Conservation (phyloP, 1,140 invertebrate species). For the Leptinotarsa defecta region DNA sequence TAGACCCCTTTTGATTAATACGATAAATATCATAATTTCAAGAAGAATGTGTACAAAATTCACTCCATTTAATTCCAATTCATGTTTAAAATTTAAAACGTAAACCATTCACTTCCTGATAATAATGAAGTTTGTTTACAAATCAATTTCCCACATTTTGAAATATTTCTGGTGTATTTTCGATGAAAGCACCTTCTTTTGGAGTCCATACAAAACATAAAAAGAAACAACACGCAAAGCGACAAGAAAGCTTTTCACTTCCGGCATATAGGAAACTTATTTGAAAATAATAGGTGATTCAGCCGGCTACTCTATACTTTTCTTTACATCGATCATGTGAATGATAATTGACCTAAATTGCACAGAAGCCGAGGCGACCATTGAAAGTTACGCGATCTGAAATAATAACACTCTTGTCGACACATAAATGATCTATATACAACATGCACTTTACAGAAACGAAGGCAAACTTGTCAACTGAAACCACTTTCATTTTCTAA, state of each 20-base stretch:
- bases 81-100: too few species aligned
- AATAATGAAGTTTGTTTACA: too few species aligned
- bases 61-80: too few species aligned
- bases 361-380: neutral
- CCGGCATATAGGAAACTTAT: neutral
- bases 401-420: conserved; percentile 8
- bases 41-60: too few species aligned
- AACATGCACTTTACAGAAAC: conserved; percentile 12
- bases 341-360: conserved; percentile 17
- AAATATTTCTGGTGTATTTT: too few species aligned
- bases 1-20: too few species aligned
- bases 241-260: neutral
- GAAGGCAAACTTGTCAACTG: conserved; percentile 31
- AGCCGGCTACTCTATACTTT: neutral
- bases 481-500: conserved; percentile 34
- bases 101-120: too few species aligned
- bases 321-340: conserved; percentile 1
- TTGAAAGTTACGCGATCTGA: conserved; percentile 15
- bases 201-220: too few species aligned
- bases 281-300: neutral
- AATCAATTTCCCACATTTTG: too few species aligned
- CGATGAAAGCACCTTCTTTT: too few species aligned
- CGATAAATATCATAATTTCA: too few species aligned
- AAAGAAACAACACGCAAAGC: too few species aligned
- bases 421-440: neutral